A percentile compares a stretch with the other conserved stretches of the same genome.
phyloP scores from a whole-genome alignment of 2,888 invertebrate species.

The Laothoe populi region DNA sequence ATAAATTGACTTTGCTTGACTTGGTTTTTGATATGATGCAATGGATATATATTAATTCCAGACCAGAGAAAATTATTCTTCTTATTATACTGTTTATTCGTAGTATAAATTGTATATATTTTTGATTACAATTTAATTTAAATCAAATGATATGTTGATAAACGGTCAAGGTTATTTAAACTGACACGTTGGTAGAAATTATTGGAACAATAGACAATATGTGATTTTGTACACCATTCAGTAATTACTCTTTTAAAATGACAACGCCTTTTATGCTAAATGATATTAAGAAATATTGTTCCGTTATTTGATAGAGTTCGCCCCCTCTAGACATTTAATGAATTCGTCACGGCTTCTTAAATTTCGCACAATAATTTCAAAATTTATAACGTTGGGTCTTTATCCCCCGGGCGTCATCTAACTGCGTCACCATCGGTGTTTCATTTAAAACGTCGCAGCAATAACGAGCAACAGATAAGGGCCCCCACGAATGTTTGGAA shows the following conservation, averaged over 20 bases:
- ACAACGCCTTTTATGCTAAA: neutral
- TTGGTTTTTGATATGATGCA: too few relatives aligned
- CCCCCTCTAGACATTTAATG: neutral
- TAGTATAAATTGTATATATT: neutral
- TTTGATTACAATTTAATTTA: neutral
- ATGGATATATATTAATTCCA: too few relatives aligned
- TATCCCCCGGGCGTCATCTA: neutral
- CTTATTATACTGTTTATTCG: neutral
- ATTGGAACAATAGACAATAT: neutral
- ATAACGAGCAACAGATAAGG: conserved; percentile 47
- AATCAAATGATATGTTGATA: neutral
- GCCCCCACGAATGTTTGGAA: conserved; percentile 42
- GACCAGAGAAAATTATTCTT: too few relatives aligned
- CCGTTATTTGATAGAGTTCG: neutral
- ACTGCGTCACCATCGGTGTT: conserved; percentile 35
- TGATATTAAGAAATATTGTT: too few relatives aligned
- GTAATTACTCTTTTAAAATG: neutral
- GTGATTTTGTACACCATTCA: neutral
- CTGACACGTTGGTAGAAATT: neutral
- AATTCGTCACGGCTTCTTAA: neutral
- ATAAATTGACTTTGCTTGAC: too few relatives aligned
- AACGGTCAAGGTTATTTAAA: conserved; percentile 4
- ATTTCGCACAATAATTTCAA: conserved; percentile 5
- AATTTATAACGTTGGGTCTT: conserved; percentile 1
- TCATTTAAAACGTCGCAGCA: conserved; percentile 40